Evolutionary conservation across 2,797 vertebrate genomes (phyloP), one percentile per base, ranked within the genome.

Genomic region (Syncerus caffer): DNA sequence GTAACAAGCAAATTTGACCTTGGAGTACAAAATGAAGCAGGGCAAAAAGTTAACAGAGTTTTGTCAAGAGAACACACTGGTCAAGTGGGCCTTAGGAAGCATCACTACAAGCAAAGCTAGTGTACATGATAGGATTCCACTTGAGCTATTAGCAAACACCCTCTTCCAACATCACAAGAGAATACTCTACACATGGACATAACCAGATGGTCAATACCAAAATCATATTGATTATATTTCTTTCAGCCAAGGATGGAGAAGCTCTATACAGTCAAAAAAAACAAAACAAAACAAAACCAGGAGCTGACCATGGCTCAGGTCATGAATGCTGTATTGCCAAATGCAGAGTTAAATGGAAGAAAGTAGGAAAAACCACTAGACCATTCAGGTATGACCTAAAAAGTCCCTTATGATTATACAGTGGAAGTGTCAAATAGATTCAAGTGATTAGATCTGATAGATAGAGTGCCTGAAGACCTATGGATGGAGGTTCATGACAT

Each of bases 191-290:
- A 34, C 64, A 34, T 34, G n/a, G 64, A 67, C 9, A 67, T 11
- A 34, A 34, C n/a, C n/a, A 21, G n/a, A 67, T 34, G 10, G 17
- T 34, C 17, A 34, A 67, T 11, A 34, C 1, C 0, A 0, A 67
- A 34, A 67, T 67, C n/a, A 67, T 4, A 67, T 34, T 34, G n/a
- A 34, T 34, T 67, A 12, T 34, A 34, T 34, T 67, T 17, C 34
- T 67, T 67, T n/a, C 9, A 34, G 64, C 64, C n/a, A 34, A 11
- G n/a, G 64, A 67, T 34, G 64, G 9, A 34, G n/a, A 67, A 67
- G n/a, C n/a, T 67, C n/a, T 34, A 34, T 34, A 34, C 17, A 67
- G 9, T 67, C 4, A 38, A 17, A 38, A 17, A 64, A 64, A 62
- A 62, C 7, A 67, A 67, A 4, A n/a, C 7, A 16, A 67, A 67